A percentile compares a stretch with the other conserved stretches of the same genome.
phyloP scores from a whole-genome alignment of 2,888 invertebrate species.

The Drosophila rubida region DNA sequence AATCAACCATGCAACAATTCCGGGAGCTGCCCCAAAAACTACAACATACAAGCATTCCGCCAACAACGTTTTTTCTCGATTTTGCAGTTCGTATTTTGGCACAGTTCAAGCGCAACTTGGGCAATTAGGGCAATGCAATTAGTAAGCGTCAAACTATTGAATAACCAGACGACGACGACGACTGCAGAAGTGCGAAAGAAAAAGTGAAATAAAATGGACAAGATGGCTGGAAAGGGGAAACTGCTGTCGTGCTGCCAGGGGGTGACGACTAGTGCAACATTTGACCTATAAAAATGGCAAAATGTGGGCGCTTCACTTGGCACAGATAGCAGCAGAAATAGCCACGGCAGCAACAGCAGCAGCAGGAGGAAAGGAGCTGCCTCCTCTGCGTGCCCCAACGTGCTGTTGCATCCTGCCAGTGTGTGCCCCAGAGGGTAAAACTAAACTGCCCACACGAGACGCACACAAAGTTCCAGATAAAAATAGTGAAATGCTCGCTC shows the following conservation, averaged over 20 bases:
- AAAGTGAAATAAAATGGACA: not conserved
- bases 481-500: conserved; percentile 35
- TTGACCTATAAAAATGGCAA: conserved; percentile 62
- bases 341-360: not conserved
- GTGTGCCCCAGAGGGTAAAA: conserved; percentile 14
- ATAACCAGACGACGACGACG: conserved; percentile 53
- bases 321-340: conserved; percentile 30
- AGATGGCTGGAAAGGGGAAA: not conserved
- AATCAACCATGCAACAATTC: conserved; percentile 60
- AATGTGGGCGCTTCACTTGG: conserved; percentile 31
- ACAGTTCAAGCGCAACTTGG: conserved; percentile 69
- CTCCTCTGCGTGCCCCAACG: no score
- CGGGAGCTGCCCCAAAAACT: conserved; percentile 31
- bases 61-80: conserved; percentile 1
- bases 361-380: not conserved
- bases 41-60: conserved; percentile 48
- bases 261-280: conserved; percentile 40
- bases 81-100: conserved; percentile 44
- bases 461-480: conserved; percentile 38
- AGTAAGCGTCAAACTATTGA: conserved; percentile 68
- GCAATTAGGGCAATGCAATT: conserved; percentile 75
- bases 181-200: conserved; percentile 3
- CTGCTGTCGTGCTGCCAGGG: no score
- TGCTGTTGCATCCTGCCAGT: not conserved
- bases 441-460: conserved; percentile 62